Conservation (phyloP, 2,113 vertebrate genomes). For the Notothenia rossii region DNA sequence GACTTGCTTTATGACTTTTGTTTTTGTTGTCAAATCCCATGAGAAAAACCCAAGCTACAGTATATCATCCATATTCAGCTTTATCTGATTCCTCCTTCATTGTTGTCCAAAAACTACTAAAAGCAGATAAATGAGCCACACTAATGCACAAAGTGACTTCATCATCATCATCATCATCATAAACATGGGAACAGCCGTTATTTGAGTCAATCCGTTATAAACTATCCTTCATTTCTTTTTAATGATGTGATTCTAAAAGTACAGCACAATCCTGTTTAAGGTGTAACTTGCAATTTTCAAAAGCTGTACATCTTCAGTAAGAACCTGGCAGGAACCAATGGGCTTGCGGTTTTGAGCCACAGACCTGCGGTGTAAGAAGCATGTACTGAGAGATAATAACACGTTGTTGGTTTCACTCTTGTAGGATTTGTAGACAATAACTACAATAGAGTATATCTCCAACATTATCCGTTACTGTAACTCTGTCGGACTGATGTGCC, state of each 20-base stretch:
- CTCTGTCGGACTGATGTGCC: neutral
- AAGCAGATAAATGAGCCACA: neutral
- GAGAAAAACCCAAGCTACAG: neutral
- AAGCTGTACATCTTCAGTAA: neutral
- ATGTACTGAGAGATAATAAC: neutral
- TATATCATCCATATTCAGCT: neutral
- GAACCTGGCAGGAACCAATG: neutral
- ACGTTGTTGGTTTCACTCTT: neutral
- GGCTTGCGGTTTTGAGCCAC: neutral
- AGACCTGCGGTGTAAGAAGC: neutral
- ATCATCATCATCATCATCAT: too few species aligned
- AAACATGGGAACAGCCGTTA: neutral
- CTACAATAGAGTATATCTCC: neutral
- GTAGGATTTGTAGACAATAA: conserved; percentile 1
- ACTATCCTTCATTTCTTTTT: neutral
- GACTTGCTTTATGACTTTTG: neutral
- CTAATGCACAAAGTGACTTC: neutral
- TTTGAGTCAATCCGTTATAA: neutral
- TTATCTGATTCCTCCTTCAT: neutral
- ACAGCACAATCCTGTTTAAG: neutral
- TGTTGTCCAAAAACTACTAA: conserved; percentile 4
- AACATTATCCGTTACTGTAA: neutral
- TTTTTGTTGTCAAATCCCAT: neutral
- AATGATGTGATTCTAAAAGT: neutral
- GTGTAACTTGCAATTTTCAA: neutral